A percentile compares a stretch with the other conserved stretches of the same genome.
Evolutionary conservation across 2,113 vertebrate species (phyloP).

Genomic region (Pelusios castaneus): DNA sequence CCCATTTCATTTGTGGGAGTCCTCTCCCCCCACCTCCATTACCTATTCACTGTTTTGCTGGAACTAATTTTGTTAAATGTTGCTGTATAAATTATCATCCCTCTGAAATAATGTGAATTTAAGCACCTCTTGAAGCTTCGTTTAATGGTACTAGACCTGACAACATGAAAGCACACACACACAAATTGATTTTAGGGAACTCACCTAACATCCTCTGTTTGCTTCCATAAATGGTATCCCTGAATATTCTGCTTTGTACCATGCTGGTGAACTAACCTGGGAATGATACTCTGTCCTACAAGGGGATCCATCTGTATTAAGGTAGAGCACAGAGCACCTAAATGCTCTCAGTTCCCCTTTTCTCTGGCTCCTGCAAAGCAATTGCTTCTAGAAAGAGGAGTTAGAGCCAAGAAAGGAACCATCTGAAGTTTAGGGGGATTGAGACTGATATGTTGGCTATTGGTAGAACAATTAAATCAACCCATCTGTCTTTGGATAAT

Average conservation of each 20-base stretch:
- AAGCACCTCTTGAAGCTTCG: not conserved
- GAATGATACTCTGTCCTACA: not conserved
- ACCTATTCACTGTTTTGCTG: not conserved
- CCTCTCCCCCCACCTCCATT: not conserved
- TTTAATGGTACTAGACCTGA: not conserved
- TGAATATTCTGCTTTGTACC: not conserved
- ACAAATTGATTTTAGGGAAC: not conserved
- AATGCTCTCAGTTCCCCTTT: not conserved
- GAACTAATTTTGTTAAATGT: not conserved
- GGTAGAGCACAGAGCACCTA: not conserved
- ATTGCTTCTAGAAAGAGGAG: not conserved
- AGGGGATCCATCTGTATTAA: not conserved
- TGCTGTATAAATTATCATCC: not conserved
- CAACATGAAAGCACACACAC: not conserved
- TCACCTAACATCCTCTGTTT: not conserved
- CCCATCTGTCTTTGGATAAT: not conserved
- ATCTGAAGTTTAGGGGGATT: not conserved
- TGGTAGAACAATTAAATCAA: not conserved
- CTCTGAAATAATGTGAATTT: not conserved
- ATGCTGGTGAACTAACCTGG: not conserved
- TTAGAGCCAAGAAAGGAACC: not conserved
- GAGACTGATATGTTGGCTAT: accelerated
- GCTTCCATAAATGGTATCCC: not conserved
- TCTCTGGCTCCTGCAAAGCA: not conserved
- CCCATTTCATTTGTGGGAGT: not conserved